Evolutionary conservation across 1,140 invertebrate genomes (phyloP).

Genomic region (Ceratosolen fusciceps): DNA sequence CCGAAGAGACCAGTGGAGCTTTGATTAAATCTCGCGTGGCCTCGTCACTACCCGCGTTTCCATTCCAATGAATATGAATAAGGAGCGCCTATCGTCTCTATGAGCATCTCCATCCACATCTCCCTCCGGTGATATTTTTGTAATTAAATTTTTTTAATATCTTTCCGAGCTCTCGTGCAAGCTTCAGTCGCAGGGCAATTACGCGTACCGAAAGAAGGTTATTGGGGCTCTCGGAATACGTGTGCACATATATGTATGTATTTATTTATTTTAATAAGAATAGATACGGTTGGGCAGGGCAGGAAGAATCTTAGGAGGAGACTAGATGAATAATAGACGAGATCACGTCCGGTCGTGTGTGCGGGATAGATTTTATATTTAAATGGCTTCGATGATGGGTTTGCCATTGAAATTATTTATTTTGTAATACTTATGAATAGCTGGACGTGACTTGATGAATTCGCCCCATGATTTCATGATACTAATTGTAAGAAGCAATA

Average conservation of each 20-base stretch:
- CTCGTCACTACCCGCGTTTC: conserved; percentile 22
- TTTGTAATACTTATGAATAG: background rate
- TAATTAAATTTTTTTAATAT: conserved; percentile 58
- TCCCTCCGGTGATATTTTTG: conserved; percentile 43
- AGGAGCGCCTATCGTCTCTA: background rate
- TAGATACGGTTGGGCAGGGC: background rate
- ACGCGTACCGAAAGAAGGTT: background rate
- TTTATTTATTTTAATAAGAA: no score
- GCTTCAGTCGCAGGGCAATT: background rate
- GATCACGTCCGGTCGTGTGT: no score
- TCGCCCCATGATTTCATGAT: no score
- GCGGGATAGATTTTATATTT: background rate
- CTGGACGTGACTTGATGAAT: background rate
- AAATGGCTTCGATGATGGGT: background rate
- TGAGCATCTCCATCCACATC: background rate
- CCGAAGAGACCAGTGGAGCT: background rate
- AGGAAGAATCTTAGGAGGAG: background rate
- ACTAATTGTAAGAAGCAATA: no score
- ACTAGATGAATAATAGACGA: background rate
- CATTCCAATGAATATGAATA: conserved; percentile 45
- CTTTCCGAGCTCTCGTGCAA: background rate
- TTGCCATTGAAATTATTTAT: background rate
- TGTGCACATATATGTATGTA: background rate
- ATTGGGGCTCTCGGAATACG: background rate
- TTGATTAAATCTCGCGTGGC: conserved; percentile 21